These are phyloP conservation scores for Folsomia manolachei DNA, from an alignment of 2,888 invertebrate species.

Conservation along the genomic window DNA sequence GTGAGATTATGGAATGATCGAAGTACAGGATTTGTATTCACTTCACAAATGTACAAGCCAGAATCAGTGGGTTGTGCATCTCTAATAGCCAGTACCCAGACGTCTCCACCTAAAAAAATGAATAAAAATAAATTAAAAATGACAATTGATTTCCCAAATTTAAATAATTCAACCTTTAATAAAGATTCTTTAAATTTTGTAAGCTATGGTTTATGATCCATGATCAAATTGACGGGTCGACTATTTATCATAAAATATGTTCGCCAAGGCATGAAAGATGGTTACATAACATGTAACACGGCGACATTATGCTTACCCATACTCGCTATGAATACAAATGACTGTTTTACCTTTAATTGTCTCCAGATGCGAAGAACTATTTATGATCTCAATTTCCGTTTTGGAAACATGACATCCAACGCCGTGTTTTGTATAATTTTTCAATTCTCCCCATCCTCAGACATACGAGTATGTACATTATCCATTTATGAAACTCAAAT, in stretches of 20 bases:
- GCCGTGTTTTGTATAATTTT: no score
- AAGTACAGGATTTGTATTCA: conserved; percentile 74
- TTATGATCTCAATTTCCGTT: conserved; percentile 32
- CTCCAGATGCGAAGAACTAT: conserved; percentile 14
- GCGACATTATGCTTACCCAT: not conserved
- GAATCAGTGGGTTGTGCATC: conserved; percentile 68
- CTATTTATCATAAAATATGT: conserved; percentile 8
- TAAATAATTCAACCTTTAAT: not conserved
- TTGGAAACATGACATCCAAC: no score
- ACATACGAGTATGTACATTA: no score
- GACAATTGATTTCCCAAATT: not conserved
- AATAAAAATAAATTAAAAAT: not conserved
- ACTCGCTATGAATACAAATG: conserved; percentile 16
- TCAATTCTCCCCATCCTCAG: no score
- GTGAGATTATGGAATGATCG: conserved; percentile 75
- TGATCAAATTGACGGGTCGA: not conserved
- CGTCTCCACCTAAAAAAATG: conserved; percentile 65
- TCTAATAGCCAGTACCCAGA: conserved; percentile 79
- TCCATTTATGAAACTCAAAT: no score
- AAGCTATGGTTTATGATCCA: not conserved
- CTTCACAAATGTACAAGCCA: conserved; percentile 77
- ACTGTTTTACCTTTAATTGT: not conserved
- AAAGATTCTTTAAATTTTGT: not conserved
- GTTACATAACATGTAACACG: not conserved
- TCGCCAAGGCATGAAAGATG: not conserved